Evolutionary conservation across 2,888 invertebrate species (phyloP).

Genomic region (Charanyca ferruginea): DNA sequence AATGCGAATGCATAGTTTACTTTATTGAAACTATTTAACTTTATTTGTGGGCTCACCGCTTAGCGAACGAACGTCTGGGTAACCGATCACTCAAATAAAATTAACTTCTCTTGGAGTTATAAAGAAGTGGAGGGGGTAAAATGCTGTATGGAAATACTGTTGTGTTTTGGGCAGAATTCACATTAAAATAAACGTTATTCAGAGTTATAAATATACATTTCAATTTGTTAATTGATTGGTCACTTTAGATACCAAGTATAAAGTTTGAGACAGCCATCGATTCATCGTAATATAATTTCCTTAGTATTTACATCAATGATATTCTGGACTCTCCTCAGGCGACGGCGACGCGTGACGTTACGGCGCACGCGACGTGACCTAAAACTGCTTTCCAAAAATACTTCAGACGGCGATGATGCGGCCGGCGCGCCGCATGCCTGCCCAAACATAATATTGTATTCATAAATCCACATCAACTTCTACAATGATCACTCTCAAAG

Average conservation of each 20-base stretch:
- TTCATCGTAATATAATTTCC: slow-evolving; percentile 42
- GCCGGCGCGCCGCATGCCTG: slow-evolving; percentile 75
- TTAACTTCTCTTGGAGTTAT: slow-evolving; percentile 64
- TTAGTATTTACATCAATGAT: slow-evolving; percentile 27
- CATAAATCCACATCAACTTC: slow-evolving; percentile 67
- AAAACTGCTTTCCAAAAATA: slow-evolving; percentile 90
- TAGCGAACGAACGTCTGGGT: slow-evolving; percentile 68
- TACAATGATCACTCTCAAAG: slow-evolving; percentile 62
- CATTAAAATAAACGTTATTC: not conserved
- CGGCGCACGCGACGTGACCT: slow-evolving; percentile 80
- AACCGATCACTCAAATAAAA: slow-evolving; percentile 72
- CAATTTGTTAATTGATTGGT: not conserved
- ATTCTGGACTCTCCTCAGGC: slow-evolving; percentile 32
- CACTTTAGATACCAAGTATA: too few species aligned
- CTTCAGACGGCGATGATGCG: slow-evolving; percentile 80
- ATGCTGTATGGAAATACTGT: not conserved
- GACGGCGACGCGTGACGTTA: slow-evolving; percentile 62
- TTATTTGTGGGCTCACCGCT: slow-evolving; percentile 62
- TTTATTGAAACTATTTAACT: slow-evolving; percentile 46
- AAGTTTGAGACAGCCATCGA: slow-evolving; percentile 16
- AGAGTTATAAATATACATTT: not conserved
- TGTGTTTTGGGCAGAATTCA: not conserved
- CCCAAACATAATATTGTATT: slow-evolving; percentile 63
- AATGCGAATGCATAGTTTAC: slow-evolving; percentile 44
- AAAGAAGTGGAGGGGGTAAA: slow-evolving; percentile 64